A percentile compares a stretch with the other conserved stretches of the same genome.
phyloP scores from a whole-genome alignment of 1,140 invertebrate genomes.

The Thaumatotibia leucotreta region DNA sequence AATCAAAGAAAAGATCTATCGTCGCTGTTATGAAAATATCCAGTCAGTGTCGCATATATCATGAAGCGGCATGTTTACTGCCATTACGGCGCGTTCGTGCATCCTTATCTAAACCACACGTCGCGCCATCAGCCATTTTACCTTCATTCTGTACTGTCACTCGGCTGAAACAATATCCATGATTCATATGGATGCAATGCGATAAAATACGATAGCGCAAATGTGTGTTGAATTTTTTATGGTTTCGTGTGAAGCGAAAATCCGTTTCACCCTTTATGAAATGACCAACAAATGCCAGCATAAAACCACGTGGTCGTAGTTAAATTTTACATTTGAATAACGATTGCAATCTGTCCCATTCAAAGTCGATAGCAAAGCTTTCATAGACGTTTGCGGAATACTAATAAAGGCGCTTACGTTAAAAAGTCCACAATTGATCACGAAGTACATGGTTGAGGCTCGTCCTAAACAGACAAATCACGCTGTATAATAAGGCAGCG shows the following conservation, averaged over 20 bases:
- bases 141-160: conserved; percentile 39
- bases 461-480: conserved; percentile 26
- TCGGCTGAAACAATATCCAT: conserved; percentile 25
- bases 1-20: neutral
- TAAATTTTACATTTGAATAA: conserved; percentile 9
- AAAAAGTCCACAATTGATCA: conserved; percentile 16
- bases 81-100: conserved; percentile 36
- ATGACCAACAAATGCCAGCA: neutral
- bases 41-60: conserved; percentile 2
- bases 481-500: conserved; percentile 29
- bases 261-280: neutral
- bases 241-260: neutral
- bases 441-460: neutral
- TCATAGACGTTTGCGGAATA: conserved; percentile 28
- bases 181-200: conserved; percentile 12
- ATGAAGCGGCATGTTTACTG: conserved; percentile 13
- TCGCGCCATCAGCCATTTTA: conserved; percentile 34
- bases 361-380: conserved; percentile 12
- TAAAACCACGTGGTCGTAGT: neutral
- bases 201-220: conserved; percentile 12
- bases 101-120: conserved; percentile 46
- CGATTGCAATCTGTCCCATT: conserved; percentile 11
- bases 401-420: conserved; percentile 1
- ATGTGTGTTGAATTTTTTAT: conserved; percentile 7
- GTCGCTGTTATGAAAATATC: conserved; percentile 8